These are phyloP conservation scores for Tachina lurida DNA, from an alignment of 2,888 invertebrate species.

Conservation along the genomic window DNA sequence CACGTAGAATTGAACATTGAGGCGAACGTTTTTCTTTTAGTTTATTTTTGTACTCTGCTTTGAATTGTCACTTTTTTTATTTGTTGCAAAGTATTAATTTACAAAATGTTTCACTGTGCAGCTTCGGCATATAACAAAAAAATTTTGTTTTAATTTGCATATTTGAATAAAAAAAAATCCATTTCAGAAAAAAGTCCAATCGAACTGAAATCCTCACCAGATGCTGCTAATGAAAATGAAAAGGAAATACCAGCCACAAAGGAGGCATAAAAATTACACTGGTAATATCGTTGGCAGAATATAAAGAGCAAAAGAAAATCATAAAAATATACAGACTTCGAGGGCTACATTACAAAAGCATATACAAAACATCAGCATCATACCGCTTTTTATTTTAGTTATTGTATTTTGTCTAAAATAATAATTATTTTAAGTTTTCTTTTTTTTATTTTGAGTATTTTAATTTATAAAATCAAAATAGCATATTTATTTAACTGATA, in stretches of 20 bases:
- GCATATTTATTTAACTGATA: constrained; percentile 13
- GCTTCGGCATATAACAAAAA: too few species aligned
- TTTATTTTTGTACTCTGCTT: too few species aligned
- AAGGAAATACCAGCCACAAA: constrained; percentile 52
- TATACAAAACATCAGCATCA: constrained; percentile 61
- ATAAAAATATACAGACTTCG: not conserved
- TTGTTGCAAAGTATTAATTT: not conserved
- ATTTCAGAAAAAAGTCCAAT: constrained; percentile 21
- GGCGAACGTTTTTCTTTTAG: too few species aligned
- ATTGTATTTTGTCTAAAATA: constrained; percentile 74
- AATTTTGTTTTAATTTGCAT: too few species aligned
- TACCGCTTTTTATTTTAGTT: constrained; percentile 53
- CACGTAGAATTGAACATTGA: too few species aligned
- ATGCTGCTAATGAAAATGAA: constrained; percentile 21
- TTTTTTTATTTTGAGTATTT: constrained; percentile 31
- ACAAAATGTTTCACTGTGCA: not conserved
- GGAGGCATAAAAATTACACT: constrained; percentile 49
- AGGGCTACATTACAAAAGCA: constrained; percentile 72
- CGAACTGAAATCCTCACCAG: constrained; percentile 12
- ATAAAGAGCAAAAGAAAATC: constrained; percentile 18
- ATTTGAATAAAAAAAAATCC: too few species aligned
- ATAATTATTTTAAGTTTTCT: constrained; percentile 23
- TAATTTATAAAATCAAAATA: constrained; percentile 4
- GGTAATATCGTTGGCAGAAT: not conserved
- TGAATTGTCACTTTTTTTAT: not conserved